Evolutionary conservation across 2,888 invertebrate genomes (phyloP).

Genomic region (Bembecia ichneumoniformis): DNA sequence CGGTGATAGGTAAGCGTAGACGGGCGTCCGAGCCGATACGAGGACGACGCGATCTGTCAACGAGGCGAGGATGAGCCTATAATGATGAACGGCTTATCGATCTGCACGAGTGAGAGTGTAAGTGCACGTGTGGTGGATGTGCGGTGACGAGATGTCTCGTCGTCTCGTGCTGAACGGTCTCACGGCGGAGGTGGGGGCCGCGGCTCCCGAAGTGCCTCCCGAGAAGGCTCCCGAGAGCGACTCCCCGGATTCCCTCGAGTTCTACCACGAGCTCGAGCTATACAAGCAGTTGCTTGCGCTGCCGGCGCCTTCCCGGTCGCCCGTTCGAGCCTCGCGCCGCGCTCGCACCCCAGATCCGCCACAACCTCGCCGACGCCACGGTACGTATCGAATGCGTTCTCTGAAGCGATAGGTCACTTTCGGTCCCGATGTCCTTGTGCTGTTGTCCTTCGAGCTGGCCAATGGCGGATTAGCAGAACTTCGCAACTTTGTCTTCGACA

Average conservation of each 20-base stretch:
- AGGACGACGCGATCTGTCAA: no score
- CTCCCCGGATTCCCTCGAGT: slow-evolving; percentile 38
- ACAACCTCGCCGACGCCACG: slow-evolving; percentile 3
- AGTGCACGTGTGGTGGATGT: slow-evolving; percentile 1
- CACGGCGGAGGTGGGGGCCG: slow-evolving; percentile 46
- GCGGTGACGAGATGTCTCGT: slow-evolving; percentile 17
- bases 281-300: slow-evolving; percentile 55
- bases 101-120: no score
- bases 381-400: background rate
- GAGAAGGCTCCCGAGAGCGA: slow-evolving; percentile 14
- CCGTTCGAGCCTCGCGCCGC: slow-evolving; percentile 12
- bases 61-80: no score
- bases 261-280: slow-evolving; percentile 62
- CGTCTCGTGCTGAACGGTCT: slow-evolving; percentile 61
- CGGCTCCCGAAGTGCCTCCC: slow-evolving; percentile 6
- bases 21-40: no score
- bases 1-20: no score
- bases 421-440: no score
- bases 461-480: no score
- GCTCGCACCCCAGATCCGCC: slow-evolving; percentile 17
- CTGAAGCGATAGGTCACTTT: no score
- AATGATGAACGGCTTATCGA: no score
- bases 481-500: no score
- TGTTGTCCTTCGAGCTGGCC: no score
- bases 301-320: slow-evolving; percentile 12